Conservation (phyloP, 2,888 invertebrate genomes). For the Griposia aprilina region DNA sequence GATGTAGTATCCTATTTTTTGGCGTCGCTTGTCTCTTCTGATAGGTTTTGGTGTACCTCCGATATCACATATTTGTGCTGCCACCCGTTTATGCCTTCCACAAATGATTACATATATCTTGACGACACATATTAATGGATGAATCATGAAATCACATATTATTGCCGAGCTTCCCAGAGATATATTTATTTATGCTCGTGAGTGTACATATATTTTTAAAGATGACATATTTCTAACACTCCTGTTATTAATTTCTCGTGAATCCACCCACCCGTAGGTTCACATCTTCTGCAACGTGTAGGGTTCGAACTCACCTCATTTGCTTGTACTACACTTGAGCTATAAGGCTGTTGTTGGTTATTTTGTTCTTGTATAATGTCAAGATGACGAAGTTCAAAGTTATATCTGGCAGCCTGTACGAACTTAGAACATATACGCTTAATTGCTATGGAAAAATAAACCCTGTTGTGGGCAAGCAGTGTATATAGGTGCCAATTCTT, state of each 20-base stretch:
- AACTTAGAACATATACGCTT: no score
- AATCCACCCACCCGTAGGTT: not conserved
- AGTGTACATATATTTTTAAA: not conserved
- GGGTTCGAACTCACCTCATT: not conserved
- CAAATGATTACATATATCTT: not conserved
- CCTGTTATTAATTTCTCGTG: not conserved
- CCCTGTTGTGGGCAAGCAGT: no score
- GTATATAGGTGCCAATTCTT: no score
- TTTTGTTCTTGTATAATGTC: not conserved
- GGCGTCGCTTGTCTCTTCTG: no score
- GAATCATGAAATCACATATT: not conserved
- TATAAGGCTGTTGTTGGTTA: constrained; percentile 1
- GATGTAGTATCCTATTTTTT: not conserved
- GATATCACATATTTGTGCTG: not conserved
- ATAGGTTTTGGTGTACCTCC: not conserved
- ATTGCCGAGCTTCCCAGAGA: not conserved
- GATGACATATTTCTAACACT: not conserved
- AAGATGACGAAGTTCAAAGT: no score
- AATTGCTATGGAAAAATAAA: no score
- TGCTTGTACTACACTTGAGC: not conserved
- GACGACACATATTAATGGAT: not conserved
- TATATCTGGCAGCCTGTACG: no score
- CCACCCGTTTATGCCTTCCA: not conserved
- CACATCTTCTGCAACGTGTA: no score
- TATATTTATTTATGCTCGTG: not conserved